These are phyloP conservation scores for Chrysomela aeneicollis DNA, from an alignment of 2,888 invertebrate genomes.

Conservation along the genomic window DNA sequence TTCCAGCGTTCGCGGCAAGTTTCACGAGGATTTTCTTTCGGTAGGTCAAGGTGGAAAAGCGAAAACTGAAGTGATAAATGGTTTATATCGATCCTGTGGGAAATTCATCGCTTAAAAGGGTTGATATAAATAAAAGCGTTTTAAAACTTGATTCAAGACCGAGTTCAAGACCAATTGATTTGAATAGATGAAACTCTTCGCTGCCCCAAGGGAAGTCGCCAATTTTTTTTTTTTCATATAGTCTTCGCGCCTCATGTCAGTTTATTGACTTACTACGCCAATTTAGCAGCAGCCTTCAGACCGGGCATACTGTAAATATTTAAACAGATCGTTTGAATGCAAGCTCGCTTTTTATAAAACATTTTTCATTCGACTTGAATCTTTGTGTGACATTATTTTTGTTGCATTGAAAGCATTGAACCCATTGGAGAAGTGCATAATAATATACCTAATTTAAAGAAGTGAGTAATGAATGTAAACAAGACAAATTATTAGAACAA, in stretches of 20 bases:
- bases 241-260: not conserved
- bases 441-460: no score
- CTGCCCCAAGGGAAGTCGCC: no score
- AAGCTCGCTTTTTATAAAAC: not conserved
- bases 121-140: no score
- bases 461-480: no score
- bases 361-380: not conserved
- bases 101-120: conserved; percentile 20
- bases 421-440: no score
- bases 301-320: not conserved
- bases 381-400: no score
- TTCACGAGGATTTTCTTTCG: conserved; percentile 35
- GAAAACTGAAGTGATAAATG: conserved; percentile 49
- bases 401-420: no score
- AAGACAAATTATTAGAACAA: no score
- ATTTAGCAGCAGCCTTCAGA: conserved; percentile 1
- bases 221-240: no score
- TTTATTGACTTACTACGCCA: not conserved
- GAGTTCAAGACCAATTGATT: no score
- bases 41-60: conserved; percentile 54
- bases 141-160: no score
- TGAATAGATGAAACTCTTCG: no score
- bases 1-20: not conserved
- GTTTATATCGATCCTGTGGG: conserved; percentile 50
- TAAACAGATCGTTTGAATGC: conserved; percentile 2